Evolutionary conservation across 2,888 invertebrate species (phyloP).

Genomic region (Lottia gigantea): DNA sequence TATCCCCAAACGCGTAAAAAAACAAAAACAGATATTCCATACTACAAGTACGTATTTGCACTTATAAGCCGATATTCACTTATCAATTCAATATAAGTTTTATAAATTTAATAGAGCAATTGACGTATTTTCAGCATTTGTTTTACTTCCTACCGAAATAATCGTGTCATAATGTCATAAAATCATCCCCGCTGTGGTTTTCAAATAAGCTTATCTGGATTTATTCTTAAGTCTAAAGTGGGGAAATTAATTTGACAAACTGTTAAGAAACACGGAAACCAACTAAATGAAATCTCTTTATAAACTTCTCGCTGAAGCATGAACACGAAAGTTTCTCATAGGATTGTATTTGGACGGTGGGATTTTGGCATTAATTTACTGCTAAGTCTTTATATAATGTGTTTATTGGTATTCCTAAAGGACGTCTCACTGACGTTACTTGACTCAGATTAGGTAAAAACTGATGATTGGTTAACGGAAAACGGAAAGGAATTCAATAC

Average conservation of each 20-base stretch:
- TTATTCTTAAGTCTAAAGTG: too few relatives aligned
- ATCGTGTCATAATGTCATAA: too few relatives aligned
- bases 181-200: too few relatives aligned
- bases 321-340: background rate
- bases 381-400: background rate
- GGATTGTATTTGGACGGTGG: background rate
- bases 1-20: too few relatives aligned
- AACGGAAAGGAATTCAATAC: conserved; percentile 7
- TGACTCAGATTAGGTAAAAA: background rate
- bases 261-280: conserved; percentile 1
- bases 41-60: too few relatives aligned
- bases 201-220: too few relatives aligned
- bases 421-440: background rate
- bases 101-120: too few relatives aligned
- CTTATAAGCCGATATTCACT: too few relatives aligned
- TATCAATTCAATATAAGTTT: too few relatives aligned
- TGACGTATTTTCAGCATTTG: too few relatives aligned
- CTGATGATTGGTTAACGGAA: background rate
- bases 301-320: background rate
- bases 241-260: conserved; percentile 7
- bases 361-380: background rate
- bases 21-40: too few relatives aligned
- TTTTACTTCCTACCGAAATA: too few relatives aligned
- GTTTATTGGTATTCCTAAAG: background rate
- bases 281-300: background rate